Evolutionary conservation across 30 jellyfish, hydroid and myxozoan species (phyloP).

Genomic region (Nemopilema nomurai): DNA sequence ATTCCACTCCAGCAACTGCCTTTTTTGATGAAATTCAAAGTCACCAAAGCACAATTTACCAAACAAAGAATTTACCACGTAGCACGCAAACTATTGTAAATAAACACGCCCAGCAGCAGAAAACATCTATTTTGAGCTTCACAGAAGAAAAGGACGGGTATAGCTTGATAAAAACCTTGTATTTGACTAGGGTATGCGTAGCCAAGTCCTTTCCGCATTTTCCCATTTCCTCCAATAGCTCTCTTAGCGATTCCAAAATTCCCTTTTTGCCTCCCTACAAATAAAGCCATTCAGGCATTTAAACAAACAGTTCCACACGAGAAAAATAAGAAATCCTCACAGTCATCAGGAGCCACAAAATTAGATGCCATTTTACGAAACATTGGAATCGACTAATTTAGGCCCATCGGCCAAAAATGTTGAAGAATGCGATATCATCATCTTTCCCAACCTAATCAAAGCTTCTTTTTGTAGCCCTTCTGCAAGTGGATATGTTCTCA

Average conservation of each 20-base stretch:
- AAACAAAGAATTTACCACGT: background rate
- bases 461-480: too few relatives aligned
- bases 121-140: too few relatives aligned
- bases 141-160: too few relatives aligned
- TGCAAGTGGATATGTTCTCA: too few relatives aligned
- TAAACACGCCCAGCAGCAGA: background rate
- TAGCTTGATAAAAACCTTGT: too few relatives aligned
- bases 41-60: background rate
- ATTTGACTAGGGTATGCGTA: constrained; percentile 53
- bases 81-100: background rate
- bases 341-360: background rate
- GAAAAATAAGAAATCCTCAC: background rate
- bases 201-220: constrained; percentile 54
- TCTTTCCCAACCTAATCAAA: too few relatives aligned
- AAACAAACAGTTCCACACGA: background rate
- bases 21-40: too few relatives aligned
- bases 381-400: too few relatives aligned
- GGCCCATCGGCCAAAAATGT: too few relatives aligned
- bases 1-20: too few relatives aligned
- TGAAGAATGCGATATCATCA: too few relatives aligned
- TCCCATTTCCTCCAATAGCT: constrained; percentile 66
- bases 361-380: too few relatives aligned
- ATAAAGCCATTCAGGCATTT: background rate
- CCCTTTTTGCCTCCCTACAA: constrained; percentile 49
- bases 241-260: constrained; percentile 60